Percentiles rank a stretch among this genome's conserved stretches.
phyloP scores from a whole-genome alignment of 2,113 vertebrate genomes.

The Sylvietta virens region DNA sequence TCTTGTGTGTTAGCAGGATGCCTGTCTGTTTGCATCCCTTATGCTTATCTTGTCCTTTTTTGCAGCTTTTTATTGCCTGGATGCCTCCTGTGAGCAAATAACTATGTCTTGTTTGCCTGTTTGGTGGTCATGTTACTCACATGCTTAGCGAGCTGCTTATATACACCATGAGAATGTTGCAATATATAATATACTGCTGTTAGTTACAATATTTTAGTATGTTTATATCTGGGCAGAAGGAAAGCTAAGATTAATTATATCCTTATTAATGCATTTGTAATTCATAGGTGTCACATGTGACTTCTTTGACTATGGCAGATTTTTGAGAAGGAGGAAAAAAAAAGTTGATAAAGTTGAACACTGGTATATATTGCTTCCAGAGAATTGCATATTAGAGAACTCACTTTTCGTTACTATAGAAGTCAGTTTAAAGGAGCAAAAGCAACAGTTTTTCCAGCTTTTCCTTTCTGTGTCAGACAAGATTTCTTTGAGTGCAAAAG shows the following conservation, averaged over 20 bases:
- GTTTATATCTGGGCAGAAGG: background rate
- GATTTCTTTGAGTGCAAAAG: slow-evolving; percentile 2
- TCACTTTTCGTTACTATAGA: slow-evolving; percentile 5
- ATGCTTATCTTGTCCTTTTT: background rate
- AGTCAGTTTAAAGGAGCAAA: slow-evolving; percentile 19
- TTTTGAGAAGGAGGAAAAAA: background rate
- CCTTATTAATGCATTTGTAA: background rate
- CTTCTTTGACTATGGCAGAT: background rate
- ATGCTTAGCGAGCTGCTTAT: background rate
- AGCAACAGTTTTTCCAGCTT: background rate
- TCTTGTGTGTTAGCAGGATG: background rate
- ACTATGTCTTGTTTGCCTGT: background rate
- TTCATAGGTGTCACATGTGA: background rate
- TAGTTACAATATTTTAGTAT: background rate
- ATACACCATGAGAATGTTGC: background rate
- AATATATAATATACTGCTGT: background rate
- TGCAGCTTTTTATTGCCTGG: background rate
- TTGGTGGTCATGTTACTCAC: background rate
- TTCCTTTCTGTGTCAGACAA: background rate
- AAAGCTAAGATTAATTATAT: background rate
- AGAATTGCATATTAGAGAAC: background rate
- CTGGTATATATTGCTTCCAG: background rate
- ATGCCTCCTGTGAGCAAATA: background rate
- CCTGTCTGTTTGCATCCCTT: background rate
- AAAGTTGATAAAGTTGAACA: background rate